Evolutionary conservation across 1,140 invertebrate species (phyloP).

Genomic region (Nixonia krombeini): DNA sequence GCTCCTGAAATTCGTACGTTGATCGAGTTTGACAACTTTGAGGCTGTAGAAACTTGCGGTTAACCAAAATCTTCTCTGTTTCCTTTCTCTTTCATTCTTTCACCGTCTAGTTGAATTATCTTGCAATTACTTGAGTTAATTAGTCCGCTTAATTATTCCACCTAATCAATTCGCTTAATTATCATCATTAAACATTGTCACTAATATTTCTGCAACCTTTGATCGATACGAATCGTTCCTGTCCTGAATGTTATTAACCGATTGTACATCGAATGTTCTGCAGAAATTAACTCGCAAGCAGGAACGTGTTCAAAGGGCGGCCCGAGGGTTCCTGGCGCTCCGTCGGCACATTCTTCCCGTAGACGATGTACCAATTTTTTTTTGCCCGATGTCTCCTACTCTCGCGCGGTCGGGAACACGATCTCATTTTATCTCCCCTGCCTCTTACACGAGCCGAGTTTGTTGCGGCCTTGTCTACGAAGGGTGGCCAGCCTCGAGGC

Average conservation of each 20-base stretch:
- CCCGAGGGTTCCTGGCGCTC: slow-evolving; percentile 13
- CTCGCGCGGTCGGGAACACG: slow-evolving; percentile 55
- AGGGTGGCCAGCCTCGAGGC: slow-evolving; percentile 51
- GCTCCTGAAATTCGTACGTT: too few relatives aligned
- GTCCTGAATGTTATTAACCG: background rate
- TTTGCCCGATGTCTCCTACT: slow-evolving; percentile 50
- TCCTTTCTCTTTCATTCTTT: too few relatives aligned
- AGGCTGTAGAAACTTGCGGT: too few relatives aligned
- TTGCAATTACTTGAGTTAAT: too few relatives aligned
- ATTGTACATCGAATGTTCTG: background rate
- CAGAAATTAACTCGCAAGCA: slow-evolving; percentile 19
- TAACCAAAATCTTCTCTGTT: too few relatives aligned
- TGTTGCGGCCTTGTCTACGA: slow-evolving; percentile 55
- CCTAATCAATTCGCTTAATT: too few relatives aligned
- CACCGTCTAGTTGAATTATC: too few relatives aligned
- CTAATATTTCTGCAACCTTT: too few relatives aligned
- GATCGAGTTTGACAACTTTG: too few relatives aligned
- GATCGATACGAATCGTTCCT: too few relatives aligned
- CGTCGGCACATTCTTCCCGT: slow-evolving; percentile 51
- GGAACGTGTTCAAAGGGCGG: slow-evolving; percentile 9
- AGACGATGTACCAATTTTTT: slow-evolving; percentile 68
- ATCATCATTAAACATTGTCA: too few relatives aligned
- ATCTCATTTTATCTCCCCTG: slow-evolving; percentile 68
- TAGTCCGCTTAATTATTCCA: too few relatives aligned
- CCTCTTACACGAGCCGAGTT: slow-evolving; percentile 67